Percentiles rank a stretch among this genome's conserved stretches.
Evolutionary conservation across 2,797 vertebrate species (phyloP).

Genomic region (Eutrigla gurnardus): DNA sequence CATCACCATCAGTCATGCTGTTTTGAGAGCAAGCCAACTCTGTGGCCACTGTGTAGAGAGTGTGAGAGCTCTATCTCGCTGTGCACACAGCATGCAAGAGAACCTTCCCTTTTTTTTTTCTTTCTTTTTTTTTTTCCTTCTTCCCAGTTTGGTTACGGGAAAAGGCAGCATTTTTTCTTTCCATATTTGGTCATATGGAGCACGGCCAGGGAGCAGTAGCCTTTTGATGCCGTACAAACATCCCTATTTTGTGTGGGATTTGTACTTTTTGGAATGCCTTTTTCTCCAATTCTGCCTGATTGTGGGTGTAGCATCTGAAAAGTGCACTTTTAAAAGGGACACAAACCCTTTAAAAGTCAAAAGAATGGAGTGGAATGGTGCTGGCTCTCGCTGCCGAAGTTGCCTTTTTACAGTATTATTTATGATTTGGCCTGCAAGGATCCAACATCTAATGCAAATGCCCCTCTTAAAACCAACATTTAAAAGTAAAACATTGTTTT

Average conservation of each 20-base stretch:
- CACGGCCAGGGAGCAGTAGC: conserved; percentile 83
- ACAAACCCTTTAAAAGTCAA: conserved; percentile 64
- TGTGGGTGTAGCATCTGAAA: conserved; percentile 69
- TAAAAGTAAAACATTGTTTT: conserved; percentile 67
- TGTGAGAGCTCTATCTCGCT: conserved; percentile 83
- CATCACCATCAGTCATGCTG: conserved; percentile 75
- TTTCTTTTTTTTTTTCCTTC: conserved; percentile 45
- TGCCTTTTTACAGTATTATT: conserved; percentile 64
- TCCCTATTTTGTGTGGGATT: conserved; percentile 83
- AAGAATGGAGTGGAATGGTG: conserved; percentile 29
- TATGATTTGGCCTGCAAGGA: conserved; percentile 57
- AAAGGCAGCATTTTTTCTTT: conserved; percentile 87
- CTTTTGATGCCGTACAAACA: conserved; percentile 86
- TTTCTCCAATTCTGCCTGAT: conserved; percentile 72
- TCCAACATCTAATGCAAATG: conserved; percentile 66
- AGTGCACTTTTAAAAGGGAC: conserved; percentile 64
- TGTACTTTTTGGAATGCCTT: conserved; percentile 73
- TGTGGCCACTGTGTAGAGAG: conserved; percentile 73
- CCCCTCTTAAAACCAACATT: conserved; percentile 70
- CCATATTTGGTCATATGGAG: conserved; percentile 90
- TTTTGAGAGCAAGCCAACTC: conserved; percentile 69
- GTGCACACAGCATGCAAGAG: conserved; percentile 82
- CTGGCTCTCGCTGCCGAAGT: conserved; percentile 39
- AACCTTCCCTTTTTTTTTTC: conserved; percentile 41
- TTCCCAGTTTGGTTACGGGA: conserved; percentile 87